Base-by-base conservation (phyloP, 2,888 invertebrate species). In the Isotomurus palustris region DNA sequence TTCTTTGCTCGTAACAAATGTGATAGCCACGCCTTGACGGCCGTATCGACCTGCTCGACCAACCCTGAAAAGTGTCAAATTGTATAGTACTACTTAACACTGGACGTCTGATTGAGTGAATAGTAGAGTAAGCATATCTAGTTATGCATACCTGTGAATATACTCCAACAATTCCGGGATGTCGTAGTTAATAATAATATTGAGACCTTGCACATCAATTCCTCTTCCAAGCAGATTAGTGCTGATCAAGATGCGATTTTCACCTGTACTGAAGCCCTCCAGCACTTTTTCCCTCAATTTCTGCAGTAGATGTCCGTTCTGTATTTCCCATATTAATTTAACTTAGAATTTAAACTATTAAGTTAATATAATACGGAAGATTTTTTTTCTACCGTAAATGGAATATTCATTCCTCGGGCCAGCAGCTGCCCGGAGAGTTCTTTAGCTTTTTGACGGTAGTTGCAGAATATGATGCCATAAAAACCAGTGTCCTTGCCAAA, bases 401-500 rank as follows among this genome's bases (percentile, higher is more conserved):
- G 96, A 56, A 99, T 96, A 43, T 97, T 97, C 77, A 97, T 97
- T 75, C 96, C 93, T 66, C 91, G 84, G 67, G 80, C 81, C 73
- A 88, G 88, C 95, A 99, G 95, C 72, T 86, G 91, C 73, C 93
- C 90, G 29, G 94, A 95, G 60, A 99, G 83, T 86, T 91, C 92
- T 76, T 99, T 97, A 67, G 99, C 94, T 86, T 96, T 96, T 78
- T 96, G 91, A 71, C 97, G 86, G 60, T 97, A 99, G 79, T 99
- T 99, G 78, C 97, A 97, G 82, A 99, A 99, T 75, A 99, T 99
- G 56, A 99, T 97, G 72, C 97, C 96, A n/a, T n/a, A n/a, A n/a
- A n/a, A n/a, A n/a, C n/a, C n/a, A n/a, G n/a, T n/a, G n/a, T n/a
- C n/a, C n/a, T n/a, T n/a, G n/a, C n/a, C n/a, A n/a, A n/a, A n/a